phyloP scores from a whole-genome alignment of 2,113 vertebrate species.

The Sinocyclocheilus rhinocerous region DNA sequence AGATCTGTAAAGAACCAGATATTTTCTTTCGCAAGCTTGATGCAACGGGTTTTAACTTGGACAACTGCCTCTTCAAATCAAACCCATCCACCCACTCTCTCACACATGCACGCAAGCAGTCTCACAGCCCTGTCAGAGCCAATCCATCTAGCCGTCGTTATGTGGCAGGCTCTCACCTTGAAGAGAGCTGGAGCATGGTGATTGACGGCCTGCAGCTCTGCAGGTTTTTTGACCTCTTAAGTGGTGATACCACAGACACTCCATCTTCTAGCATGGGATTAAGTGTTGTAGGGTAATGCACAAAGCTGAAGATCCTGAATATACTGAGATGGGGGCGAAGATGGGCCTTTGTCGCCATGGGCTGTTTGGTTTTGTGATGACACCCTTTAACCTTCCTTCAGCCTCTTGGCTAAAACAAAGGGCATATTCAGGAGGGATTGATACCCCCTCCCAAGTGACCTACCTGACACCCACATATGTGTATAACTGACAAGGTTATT shows the following conservation, averaged over 20 bases:
- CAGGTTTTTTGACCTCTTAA: conserved; percentile 66
- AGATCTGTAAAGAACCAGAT: background rate
- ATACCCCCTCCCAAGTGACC: conserved; percentile 29
- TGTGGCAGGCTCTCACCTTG: conserved; percentile 71
- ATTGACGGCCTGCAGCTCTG: conserved; percentile 69
- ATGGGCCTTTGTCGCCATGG: conserved; percentile 22
- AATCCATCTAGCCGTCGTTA: conserved; percentile 60
- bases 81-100: background rate
- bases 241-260: conserved; percentile 65
- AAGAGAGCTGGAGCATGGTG: conserved; percentile 65
- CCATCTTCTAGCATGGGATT: conserved; percentile 47
- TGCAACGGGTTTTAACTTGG: background rate
- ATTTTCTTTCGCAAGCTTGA: conserved; percentile 34
- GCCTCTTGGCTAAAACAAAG: background rate
- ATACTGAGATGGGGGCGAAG: background rate
- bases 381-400: background rate
- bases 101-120: background rate
- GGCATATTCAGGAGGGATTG: conserved; percentile 31
- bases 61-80: conserved; percentile 1
- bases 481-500: conserved; percentile 7
- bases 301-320: conserved; percentile 36
- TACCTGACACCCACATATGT: conserved; percentile 41
- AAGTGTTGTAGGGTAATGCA: conserved; percentile 50
- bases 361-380: conserved; percentile 5
- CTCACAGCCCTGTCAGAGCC: conserved; percentile 58